Conservation (phyloP, 2,888 invertebrate genomes). For the Amphipyra tragopoginis region DNA sequence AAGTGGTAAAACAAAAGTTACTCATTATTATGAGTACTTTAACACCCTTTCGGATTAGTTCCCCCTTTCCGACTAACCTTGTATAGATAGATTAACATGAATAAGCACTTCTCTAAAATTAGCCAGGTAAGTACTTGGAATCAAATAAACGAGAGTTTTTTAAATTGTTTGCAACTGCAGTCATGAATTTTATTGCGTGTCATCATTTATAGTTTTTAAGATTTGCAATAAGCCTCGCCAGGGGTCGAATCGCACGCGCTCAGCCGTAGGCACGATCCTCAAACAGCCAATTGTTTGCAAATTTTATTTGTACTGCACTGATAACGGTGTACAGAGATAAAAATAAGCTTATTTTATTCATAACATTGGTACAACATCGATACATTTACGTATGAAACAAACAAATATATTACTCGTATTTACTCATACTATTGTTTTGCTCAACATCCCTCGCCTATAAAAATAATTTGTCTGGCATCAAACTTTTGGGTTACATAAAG, state of each 20-base stretch:
- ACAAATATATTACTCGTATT: constrained; percentile 26
- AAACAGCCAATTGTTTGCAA: constrained; percentile 76
- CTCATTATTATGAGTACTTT: too few relatives aligned
- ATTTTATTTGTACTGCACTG: constrained; percentile 66
- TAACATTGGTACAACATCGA: constrained; percentile 19
- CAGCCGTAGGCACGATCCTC: constrained; percentile 75
- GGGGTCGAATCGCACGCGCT: constrained; percentile 74
- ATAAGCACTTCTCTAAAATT: neutral
- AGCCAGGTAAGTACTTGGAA: neutral
- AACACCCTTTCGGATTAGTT: too few relatives aligned
- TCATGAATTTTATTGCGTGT: constrained; percentile 23
- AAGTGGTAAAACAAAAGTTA: too few relatives aligned
- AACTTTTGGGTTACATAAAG: constrained; percentile 48
- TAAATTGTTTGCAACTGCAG: constrained; percentile 15
- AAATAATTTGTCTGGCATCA: constrained; percentile 37
- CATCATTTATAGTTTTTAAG: constrained; percentile 65
- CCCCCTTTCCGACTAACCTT: too few relatives aligned
- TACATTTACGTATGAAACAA: constrained; percentile 25
- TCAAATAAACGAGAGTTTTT: neutral
- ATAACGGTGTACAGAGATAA: constrained; percentile 55
- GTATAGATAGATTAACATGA: too few relatives aligned
- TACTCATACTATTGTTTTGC: constrained; percentile 23
- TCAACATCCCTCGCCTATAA: constrained; percentile 27
- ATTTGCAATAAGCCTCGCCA: constrained; percentile 70
- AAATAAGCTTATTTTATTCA: constrained; percentile 47